phyloP scores from a whole-genome alignment of 2,888 invertebrate species.

The Andrena praecox region DNA sequence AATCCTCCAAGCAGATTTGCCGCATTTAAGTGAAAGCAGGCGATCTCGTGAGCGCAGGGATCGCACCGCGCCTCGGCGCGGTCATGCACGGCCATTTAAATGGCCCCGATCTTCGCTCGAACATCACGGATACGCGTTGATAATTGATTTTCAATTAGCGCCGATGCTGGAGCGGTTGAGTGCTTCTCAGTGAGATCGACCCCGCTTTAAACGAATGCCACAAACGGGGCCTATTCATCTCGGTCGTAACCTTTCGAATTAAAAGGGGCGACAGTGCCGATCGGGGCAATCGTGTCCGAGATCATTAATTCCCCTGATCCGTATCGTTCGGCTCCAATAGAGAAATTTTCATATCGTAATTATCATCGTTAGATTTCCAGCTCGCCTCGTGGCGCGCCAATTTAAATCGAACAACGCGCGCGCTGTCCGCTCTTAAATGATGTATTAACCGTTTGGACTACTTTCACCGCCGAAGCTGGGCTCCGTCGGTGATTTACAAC shows the following conservation, averaged over 20 bases:
- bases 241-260: constrained; percentile 44
- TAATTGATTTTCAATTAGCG: constrained; percentile 30
- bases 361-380: constrained; percentile 52
- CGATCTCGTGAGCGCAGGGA: constrained; percentile 3
- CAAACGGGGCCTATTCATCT: constrained; percentile 30
- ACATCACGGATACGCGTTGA: constrained; percentile 3
- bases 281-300: constrained; percentile 6
- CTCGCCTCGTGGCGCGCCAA: constrained; percentile 11
- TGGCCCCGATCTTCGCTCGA: neutral
- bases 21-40: constrained; percentile 53
- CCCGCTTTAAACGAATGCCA: neutral
- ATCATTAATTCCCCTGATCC: constrained; percentile 48
- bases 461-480: constrained; percentile 41
- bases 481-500: constrained; percentile 43
- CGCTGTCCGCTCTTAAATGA: constrained; percentile 47
- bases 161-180: neutral
- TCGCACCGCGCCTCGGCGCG: constrained; percentile 11
- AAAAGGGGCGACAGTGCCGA: constrained; percentile 29
- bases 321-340: constrained; percentile 42
- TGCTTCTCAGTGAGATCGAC: neutral
- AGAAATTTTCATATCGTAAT: constrained; percentile 62
- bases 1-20: constrained; percentile 27
- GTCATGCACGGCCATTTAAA: neutral
- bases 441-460: constrained; percentile 52
- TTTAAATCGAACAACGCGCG: constrained; percentile 53